Evolutionary conservation across 1,140 invertebrate genomes (phyloP).

Genomic region (Lepidurus couesii): DNA sequence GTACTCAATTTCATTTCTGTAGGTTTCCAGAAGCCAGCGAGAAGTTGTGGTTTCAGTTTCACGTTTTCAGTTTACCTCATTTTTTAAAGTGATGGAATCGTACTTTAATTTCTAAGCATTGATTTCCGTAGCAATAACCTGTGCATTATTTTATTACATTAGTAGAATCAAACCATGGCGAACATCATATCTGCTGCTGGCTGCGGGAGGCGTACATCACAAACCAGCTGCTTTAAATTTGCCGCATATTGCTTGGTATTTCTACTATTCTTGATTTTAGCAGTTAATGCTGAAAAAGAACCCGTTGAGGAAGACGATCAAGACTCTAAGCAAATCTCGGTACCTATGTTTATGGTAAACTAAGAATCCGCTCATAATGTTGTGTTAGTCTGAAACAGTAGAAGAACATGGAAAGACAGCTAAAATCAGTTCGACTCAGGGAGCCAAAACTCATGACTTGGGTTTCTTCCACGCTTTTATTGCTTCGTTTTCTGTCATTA

Average conservation of each 20-base stretch:
- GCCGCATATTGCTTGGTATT: background rate
- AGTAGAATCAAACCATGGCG: background rate
- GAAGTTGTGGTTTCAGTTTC: too few relatives aligned
- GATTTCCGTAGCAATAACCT: background rate
- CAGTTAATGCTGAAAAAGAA: constrained; percentile 28
- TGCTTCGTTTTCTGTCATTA: constrained; percentile 88
- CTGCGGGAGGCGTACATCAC: background rate
- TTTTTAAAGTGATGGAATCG: too few relatives aligned
- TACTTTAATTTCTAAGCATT: too few relatives aligned
- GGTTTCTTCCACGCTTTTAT: constrained; percentile 92
- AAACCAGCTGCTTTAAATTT: background rate
- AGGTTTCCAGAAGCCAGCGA: too few relatives aligned
- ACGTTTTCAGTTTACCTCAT: too few relatives aligned
- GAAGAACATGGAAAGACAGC: constrained; percentile 9
- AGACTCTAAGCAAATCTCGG: constrained; percentile 4
- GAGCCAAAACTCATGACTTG: constrained; percentile 40
- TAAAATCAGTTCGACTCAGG: constrained; percentile 16
- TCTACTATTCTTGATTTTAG: background rate
- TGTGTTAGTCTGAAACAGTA: background rate
- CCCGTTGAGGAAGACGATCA: constrained; percentile 23
- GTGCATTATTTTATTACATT: background rate
- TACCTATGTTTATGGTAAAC: background rate
- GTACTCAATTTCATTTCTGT: too few relatives aligned
- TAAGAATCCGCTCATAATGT: background rate
- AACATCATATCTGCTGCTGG: background rate